phyloP scores from a whole-genome alignment of 2,797 vertebrate genomes.

The Echeneis naucrates region DNA sequence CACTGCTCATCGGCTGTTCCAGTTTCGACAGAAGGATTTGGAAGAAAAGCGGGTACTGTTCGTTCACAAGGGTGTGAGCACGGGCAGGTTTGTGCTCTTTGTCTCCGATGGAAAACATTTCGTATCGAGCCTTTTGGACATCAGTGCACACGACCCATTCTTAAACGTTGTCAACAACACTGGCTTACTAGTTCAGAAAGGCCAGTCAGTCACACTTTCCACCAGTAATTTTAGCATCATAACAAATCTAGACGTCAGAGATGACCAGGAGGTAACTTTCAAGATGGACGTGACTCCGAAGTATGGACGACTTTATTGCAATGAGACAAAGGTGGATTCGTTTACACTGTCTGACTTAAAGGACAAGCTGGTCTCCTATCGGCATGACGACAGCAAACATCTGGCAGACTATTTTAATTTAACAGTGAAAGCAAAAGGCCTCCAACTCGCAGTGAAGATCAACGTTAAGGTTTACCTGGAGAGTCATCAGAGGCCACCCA shows the following conservation, averaged over 20 bases:
- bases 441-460: constrained; percentile 74
- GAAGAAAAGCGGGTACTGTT: constrained; percentile 88
- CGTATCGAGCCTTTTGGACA: constrained; percentile 88
- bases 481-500: constrained; percentile 86
- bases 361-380: constrained; percentile 82
- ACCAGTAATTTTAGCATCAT: constrained; percentile 85
- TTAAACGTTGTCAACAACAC: constrained; percentile 87
- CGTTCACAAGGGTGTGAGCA: constrained; percentile 85
- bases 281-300: constrained; percentile 81
- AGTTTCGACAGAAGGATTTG: constrained; percentile 90
- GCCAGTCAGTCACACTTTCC: constrained; percentile 80
- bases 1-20: constrained; percentile 87
- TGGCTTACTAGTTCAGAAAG: constrained; percentile 90
- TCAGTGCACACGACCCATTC: constrained; percentile 89
- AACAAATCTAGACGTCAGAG: constrained; percentile 91
- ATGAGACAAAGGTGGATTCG: constrained; percentile 62
- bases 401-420: constrained; percentile 87
- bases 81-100: constrained; percentile 90
- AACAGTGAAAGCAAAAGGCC: constrained; percentile 82
- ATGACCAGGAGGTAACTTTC: constrained; percentile 83
- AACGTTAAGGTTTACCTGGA: constrained; percentile 87
- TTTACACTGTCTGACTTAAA: constrained; percentile 89
- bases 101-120: constrained; percentile 93
- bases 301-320: constrained; percentile 83
- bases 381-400: constrained; percentile 85